Evolutionary conservation across 2,797 vertebrate genomes (phyloP).

Genomic region (Chaetophractus vellerosus): DNA sequence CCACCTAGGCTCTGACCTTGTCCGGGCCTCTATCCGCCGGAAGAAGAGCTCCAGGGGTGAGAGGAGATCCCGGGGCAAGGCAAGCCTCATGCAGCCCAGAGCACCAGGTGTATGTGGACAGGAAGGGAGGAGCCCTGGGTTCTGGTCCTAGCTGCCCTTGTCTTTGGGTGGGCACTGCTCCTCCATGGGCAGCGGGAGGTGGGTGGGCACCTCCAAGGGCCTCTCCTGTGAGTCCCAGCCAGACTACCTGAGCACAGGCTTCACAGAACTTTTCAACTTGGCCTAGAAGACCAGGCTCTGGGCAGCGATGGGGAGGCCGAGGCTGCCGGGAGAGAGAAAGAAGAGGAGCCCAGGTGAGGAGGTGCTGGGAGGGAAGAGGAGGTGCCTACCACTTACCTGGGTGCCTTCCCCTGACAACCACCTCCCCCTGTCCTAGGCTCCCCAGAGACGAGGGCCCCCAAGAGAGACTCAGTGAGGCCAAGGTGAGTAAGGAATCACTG

Average conservation of each 20-base stretch:
- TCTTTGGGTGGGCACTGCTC: background rate
- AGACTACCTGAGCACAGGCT: background rate
- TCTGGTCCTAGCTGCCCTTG: background rate
- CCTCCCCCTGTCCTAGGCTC: slow-evolving; percentile 64
- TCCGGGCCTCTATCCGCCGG: slow-evolving; percentile 94
- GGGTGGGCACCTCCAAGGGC: background rate
- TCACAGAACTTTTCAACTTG: slow-evolving; percentile 68
- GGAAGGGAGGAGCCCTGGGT: background rate
- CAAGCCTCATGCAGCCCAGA: background rate
- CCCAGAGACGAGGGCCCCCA: background rate
- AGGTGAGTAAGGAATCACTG: slow-evolving; percentile 63
- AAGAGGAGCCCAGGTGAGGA: slow-evolving; percentile 77
- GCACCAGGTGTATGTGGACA: background rate
- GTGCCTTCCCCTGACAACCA: slow-evolving; percentile 18
- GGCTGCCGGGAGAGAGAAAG: slow-evolving; percentile 40
- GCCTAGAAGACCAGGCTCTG: slow-evolving; percentile 70
- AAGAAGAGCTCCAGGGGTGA: slow-evolving; percentile 93
- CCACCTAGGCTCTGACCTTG: slow-evolving; percentile 92
- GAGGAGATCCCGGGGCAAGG: background rate
- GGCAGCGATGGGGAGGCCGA: slow-evolving; percentile 44
- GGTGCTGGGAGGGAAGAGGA: background rate
- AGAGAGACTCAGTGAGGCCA: slow-evolving; percentile 37
- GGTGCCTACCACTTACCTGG: background rate
- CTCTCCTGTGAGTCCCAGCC: background rate
- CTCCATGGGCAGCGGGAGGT: background rate